Percentiles rank a stretch among this genome's conserved stretches.
Conservation (phyloP, 2,797 vertebrate genomes). For the Danio albolineatus region DNA sequence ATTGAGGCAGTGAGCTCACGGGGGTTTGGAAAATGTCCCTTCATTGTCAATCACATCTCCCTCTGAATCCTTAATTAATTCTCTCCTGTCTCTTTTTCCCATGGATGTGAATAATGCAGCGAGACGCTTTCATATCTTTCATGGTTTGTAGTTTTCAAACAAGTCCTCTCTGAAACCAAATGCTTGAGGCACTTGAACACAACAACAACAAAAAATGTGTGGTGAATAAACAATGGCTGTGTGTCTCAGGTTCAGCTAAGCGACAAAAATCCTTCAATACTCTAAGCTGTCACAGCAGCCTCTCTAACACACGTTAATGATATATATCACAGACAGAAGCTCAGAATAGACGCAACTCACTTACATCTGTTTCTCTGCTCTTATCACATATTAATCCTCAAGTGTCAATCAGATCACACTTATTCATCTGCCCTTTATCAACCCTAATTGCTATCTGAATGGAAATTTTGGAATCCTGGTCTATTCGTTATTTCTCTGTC, state of each 20-base stretch:
- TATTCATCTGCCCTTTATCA: constrained; percentile 6
- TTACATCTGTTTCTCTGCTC: not conserved
- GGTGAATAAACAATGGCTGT: constrained; percentile 40
- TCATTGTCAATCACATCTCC: constrained; percentile 45
- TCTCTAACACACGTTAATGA: constrained; percentile 1
- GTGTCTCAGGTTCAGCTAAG: not conserved
- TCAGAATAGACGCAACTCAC: not conserved
- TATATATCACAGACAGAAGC: not conserved
- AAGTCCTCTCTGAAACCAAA: constrained; percentile 41
- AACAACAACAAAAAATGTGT: not conserved
- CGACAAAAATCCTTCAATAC: constrained; percentile 11
- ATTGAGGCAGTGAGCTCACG: not conserved
- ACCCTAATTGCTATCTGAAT: not conserved
- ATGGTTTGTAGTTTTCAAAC: constrained; percentile 52
- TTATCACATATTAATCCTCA: constrained; percentile 11
- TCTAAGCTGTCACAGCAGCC: constrained; percentile 11
- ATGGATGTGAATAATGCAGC: constrained; percentile 56
- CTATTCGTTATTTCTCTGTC: not conserved
- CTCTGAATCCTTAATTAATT: constrained; percentile 68
- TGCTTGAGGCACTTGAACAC: constrained; percentile 20
- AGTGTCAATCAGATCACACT: not conserved
- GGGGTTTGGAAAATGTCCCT: not conserved
- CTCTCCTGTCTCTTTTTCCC: constrained; percentile 43
- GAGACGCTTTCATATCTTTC: constrained; percentile 32
- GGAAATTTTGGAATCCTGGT: not conserved